Evolutionary conservation across 1,140 invertebrate species (phyloP).

Genomic region (Ooceraea biroi): DNA sequence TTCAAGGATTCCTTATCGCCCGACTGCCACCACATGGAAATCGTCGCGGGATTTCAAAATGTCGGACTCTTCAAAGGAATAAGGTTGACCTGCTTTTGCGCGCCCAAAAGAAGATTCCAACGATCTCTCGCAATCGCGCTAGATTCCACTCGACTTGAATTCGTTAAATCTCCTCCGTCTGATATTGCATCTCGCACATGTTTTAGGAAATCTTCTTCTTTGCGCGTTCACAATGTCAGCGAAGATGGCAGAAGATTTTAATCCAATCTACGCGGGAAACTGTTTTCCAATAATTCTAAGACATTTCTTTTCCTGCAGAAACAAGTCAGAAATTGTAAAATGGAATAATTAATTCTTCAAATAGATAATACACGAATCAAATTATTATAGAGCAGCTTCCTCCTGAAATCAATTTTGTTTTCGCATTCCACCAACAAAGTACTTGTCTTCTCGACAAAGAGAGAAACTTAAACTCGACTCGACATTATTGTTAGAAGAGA

Average conservation of each 20-base stretch:
- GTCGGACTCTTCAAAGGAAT: slow-evolving; percentile 67
- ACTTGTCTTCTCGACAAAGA: not conserved
- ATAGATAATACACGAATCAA: too few relatives aligned
- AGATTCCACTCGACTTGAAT: not conserved
- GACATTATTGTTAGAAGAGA: too few relatives aligned
- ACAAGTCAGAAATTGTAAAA: too few relatives aligned
- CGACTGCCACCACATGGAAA: slow-evolving; percentile 34
- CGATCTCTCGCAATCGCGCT: not conserved
- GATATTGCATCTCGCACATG: not conserved
- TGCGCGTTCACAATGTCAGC: too few relatives aligned
- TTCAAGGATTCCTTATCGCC: slow-evolving; percentile 68
- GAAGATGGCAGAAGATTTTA: too few relatives aligned
- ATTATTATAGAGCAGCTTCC: too few relatives aligned
- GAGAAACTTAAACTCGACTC: not conserved
- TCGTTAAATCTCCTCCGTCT: slow-evolving; percentile 18
- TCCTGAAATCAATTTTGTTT: too few relatives aligned
- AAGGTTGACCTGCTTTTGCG: slow-evolving; percentile 64
- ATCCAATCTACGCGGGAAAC: too few relatives aligned
- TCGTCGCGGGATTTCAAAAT: slow-evolving; percentile 63
- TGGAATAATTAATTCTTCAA: too few relatives aligned
- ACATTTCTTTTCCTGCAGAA: too few relatives aligned
- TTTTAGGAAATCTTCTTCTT: not conserved
- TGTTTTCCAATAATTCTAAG: too few relatives aligned
- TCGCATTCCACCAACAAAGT: too few relatives aligned
- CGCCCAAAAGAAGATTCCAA: slow-evolving; percentile 14